A percentile compares a stretch with the other conserved stretches of the same genome.
Conservation (phyloP, 2,888 invertebrate species). For the Caenorhabditis plicata region DNA sequence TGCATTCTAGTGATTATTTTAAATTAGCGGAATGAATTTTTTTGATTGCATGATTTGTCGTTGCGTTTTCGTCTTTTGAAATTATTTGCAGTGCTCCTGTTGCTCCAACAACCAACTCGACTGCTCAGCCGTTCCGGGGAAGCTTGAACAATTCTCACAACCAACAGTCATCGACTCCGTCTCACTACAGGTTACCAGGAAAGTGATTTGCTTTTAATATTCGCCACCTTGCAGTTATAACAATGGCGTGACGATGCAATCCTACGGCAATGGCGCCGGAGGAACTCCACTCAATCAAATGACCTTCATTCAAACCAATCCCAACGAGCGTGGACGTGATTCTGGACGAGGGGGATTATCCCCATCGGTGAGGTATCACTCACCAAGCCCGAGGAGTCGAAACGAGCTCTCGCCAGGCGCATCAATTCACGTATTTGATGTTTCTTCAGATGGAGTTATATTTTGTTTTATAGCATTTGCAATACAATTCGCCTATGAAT, state of each 20-base stretch:
- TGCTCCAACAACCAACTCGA: not conserved
- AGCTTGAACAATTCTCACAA: not conserved
- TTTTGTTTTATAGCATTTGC: constrained; percentile 44
- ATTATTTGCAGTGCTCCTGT: no score
- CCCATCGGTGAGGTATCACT: constrained; percentile 38
- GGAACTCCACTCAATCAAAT: constrained; percentile 42
- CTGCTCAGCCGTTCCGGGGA: no score
- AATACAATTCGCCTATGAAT: constrained; percentile 63
- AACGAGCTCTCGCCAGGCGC: constrained; percentile 55
- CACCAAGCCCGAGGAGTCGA: constrained; percentile 40
- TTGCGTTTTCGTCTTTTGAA: no score
- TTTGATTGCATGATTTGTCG: no score
- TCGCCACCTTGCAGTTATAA: constrained; percentile 29
- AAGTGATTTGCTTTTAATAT: not conserved
- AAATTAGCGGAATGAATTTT: constrained; percentile 2
- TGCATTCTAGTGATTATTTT: not conserved
- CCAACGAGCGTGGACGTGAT: not conserved
- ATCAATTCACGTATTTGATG: constrained; percentile 25
- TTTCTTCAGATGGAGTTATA: not conserved
- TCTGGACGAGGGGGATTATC: constrained; percentile 5
- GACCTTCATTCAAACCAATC: constrained; percentile 38
- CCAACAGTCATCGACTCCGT: constrained; percentile 5
- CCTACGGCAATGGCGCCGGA: constrained; percentile 31
- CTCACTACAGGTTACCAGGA: constrained; percentile 16
- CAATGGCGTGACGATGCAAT: constrained; percentile 28